Base-by-base conservation (phyloP, 2,113 vertebrate genomes). In the Aix galericulata region DNA sequence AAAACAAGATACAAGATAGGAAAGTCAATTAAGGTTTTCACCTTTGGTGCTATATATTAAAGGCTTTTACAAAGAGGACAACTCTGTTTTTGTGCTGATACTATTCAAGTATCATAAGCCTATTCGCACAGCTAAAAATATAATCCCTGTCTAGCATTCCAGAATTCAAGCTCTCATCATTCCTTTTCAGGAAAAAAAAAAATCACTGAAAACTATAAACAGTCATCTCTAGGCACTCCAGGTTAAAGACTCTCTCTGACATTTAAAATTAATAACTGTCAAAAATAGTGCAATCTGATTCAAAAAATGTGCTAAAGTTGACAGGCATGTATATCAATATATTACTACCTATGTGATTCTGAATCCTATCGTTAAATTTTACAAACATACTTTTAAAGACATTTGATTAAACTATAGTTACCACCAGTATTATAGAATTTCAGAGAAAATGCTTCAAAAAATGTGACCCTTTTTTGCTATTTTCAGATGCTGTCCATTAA, bases 181-280 rank as follows among this genome's bases (percentile, higher is more conserved):
- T 92, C 52, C 5, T 86, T 95, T 94, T 88, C 32, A 48, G 34
- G 52, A 50, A 63, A 36, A 62, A 66, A 40, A 60, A 55, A 52
- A 59, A 40, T 8, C 17, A 23, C 42, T 62, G 40, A 79, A 85
- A 87, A 67, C 44, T 52, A 11, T 31, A 40, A 76, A 27, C 6
- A 76, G 13, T 46, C 34, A 81, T 83, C 96, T 86, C 81, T 75
- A 91, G 76, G 36, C n/a, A 84, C 23, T 87, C 17, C 1, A 46
- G 55, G 40, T 55, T 84, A 86, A 77, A 81, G 25, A 34, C 53
- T 40, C 53, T 52, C 42, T 29, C 56, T 84, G 59, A 94, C 66
- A 87, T 90, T 94, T 67, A 85, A 81, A 93, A 95, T 83, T 79
- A 80, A 86, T 81, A 93, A 69, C 68, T 94, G 73, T 71, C 84